These are phyloP conservation scores for Agrilus mali DNA, from an alignment of 2,888 invertebrate genomes.

Conservation along the genomic window DNA sequence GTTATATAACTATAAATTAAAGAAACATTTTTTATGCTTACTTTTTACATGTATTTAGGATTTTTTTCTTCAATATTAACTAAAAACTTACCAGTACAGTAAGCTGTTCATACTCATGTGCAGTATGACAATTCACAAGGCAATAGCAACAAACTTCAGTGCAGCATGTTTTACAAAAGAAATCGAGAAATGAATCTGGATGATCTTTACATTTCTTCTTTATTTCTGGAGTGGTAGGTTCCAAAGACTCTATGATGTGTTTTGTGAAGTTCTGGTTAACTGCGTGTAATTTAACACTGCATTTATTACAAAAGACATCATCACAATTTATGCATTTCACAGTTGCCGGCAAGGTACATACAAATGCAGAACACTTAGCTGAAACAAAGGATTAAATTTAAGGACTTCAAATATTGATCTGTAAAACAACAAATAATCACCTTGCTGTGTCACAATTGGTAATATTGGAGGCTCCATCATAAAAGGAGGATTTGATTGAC, in stretches of 20 bases:
- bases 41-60: no score
- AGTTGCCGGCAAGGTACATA: constrained; percentile 20
- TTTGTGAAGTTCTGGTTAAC: constrained; percentile 24
- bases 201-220: constrained; percentile 24
- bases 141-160: constrained; percentile 33
- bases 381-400: constrained; percentile 3
- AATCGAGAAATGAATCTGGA: constrained; percentile 22
- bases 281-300: constrained; percentile 26
- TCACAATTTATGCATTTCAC: constrained; percentile 24
- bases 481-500: neutral
- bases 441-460: no score
- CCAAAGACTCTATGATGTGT: constrained; percentile 6
- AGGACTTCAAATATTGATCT: no score
- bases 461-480: no score
- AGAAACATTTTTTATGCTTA: no score
- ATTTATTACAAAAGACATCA: constrained; percentile 23
- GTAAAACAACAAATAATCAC: no score
- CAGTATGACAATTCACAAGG: constrained; percentile 27
- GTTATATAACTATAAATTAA: neutral
- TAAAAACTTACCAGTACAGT: constrained; percentile 26
- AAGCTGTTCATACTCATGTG: constrained; percentile 24
- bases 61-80: neutral
- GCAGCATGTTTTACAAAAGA: constrained; percentile 33
- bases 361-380: constrained; percentile 13
- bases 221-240: constrained; percentile 10